Evolutionary conservation across 1,140 invertebrate genomes (phyloP).

Genomic region (Cyphomyrmex costatus): DNA sequence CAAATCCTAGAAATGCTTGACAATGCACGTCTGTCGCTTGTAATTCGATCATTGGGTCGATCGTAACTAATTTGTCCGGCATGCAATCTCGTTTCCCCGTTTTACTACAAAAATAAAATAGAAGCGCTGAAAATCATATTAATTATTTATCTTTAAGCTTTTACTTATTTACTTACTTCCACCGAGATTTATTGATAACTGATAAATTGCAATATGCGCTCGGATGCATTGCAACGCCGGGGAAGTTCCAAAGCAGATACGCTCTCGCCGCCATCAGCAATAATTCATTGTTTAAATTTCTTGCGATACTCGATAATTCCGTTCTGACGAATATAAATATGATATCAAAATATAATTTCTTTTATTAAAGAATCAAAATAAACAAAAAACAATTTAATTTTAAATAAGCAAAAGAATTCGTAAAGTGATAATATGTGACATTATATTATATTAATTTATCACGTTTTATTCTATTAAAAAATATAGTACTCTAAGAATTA

Average conservation of each 20-base stretch:
- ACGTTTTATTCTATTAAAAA: too few species aligned
- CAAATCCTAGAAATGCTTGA: conserved; percentile 78
- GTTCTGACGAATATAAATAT: conserved; percentile 64
- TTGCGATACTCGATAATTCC: conserved; percentile 66
- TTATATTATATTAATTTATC: too few species aligned
- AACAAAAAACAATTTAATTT: conserved; percentile 18
- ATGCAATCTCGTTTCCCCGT: conserved; percentile 23
- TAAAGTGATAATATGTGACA: too few species aligned
- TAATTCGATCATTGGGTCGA: conserved; percentile 74
- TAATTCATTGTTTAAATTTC: conserved; percentile 63
- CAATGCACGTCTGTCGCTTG: conserved; percentile 77
- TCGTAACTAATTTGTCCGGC: conserved; percentile 56
- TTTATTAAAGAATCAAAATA: not conserved
- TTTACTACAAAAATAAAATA: conserved; percentile 42
- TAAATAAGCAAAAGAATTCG: conserved; percentile 3
- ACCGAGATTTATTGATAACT: conserved; percentile 51
- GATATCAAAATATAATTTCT: not conserved
- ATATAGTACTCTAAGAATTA: too few species aligned
- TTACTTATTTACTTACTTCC: conserved; percentile 60
- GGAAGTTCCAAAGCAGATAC: conserved; percentile 78
- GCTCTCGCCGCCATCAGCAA: conserved; percentile 79
- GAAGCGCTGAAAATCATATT: not conserved
- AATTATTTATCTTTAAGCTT: conserved; percentile 9
- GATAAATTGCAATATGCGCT: conserved; percentile 63
- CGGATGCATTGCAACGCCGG: conserved; percentile 78